Conservation (phyloP, 2,113 vertebrate species). For the Syrmaticus mikado region DNA sequence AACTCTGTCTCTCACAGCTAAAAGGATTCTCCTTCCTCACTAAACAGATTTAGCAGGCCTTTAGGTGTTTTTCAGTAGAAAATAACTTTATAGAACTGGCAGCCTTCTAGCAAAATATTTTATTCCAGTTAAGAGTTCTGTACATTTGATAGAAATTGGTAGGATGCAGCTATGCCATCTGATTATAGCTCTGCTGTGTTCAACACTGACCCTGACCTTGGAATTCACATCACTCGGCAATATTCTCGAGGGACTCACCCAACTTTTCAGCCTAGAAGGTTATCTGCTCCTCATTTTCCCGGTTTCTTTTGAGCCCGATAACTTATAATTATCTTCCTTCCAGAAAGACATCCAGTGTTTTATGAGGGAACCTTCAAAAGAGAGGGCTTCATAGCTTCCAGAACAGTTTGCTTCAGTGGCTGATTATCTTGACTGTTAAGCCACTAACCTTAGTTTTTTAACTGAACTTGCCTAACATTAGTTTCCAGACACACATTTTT, state of each 20-base stretch:
- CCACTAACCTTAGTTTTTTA: neutral
- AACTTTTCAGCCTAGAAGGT: neutral
- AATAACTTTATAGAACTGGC: neutral
- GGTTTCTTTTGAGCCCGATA: neutral
- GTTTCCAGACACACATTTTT: neutral
- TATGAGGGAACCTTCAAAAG: neutral
- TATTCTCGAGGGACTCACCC: neutral
- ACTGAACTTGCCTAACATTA: neutral
- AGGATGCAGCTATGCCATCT: neutral
- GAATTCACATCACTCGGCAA: neutral
- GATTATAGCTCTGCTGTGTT: neutral
- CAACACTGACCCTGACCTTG: neutral
- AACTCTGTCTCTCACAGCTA: neutral
- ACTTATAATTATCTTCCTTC: neutral
- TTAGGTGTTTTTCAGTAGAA: neutral
- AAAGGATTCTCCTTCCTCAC: neutral
- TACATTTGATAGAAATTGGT: neutral
- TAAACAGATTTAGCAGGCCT: neutral
- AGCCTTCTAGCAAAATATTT: conserved; percentile 9
- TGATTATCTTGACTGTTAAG: neutral
- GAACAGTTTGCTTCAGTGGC: neutral
- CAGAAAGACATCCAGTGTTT: neutral
- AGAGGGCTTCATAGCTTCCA: neutral
- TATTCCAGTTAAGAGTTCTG: neutral
- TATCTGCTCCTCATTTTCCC: neutral